Evolutionary conservation across 30 jellyfish, hydroid and myxozoan genomes (phyloP).

Genomic region (Cassiopea andromeda): DNA sequence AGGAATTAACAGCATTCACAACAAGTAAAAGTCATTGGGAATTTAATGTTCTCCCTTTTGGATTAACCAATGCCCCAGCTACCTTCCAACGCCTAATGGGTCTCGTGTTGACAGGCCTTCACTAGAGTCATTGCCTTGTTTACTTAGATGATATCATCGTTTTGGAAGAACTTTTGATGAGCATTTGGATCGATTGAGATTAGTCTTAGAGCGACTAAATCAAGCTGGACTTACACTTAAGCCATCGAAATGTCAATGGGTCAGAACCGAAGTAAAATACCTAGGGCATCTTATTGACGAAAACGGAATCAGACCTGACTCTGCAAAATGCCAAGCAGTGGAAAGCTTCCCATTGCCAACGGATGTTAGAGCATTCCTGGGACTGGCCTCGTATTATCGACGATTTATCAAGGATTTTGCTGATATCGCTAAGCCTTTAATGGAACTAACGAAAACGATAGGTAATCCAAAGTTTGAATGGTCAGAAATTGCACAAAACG

Average conservation of each 20-base stretch:
- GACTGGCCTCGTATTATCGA: constrained; percentile 46
- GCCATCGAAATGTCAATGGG: constrained; percentile 21
- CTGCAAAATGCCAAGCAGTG: neutral
- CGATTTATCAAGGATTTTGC: constrained; percentile 37
- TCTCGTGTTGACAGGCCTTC: constrained; percentile 1
- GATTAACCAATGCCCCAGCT: constrained; percentile 4
- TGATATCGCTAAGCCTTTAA: constrained; percentile 27
- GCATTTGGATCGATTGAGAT: neutral
- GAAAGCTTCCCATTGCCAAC: constrained; percentile 46
- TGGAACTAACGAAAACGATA: constrained; percentile 1
- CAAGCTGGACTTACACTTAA: neutral
- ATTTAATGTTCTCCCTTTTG: constrained; percentile 19
- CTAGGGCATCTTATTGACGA: constrained; percentile 22
- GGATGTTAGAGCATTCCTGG: neutral
- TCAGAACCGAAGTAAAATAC: constrained; percentile 13
- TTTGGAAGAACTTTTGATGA: constrained; percentile 9
- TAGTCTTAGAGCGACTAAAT: neutral
- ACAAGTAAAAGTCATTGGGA: constrained; percentile 41
- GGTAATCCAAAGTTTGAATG: constrained; percentile 7
- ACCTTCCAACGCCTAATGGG: constrained; percentile 24
- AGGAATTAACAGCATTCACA: constrained; percentile 55
- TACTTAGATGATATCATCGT: constrained; percentile 29
- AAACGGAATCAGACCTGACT: constrained; percentile 50
- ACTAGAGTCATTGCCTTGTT: constrained; percentile 29
- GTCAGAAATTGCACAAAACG: neutral